phyloP scores from a whole-genome alignment of 2,888 invertebrate species.

The Dichetophora obliterata region DNA sequence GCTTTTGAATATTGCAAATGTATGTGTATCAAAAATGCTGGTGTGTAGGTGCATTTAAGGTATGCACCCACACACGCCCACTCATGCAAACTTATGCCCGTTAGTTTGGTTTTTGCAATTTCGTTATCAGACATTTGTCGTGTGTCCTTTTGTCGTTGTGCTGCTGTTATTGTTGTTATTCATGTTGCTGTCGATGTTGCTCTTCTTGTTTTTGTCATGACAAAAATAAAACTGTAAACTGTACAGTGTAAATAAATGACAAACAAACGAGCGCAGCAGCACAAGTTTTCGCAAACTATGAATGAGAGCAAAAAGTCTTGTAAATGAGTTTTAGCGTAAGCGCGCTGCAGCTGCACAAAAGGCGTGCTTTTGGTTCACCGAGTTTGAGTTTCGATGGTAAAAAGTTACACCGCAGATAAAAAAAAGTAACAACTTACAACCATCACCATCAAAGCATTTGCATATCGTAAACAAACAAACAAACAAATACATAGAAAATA shows the following conservation, averaged over 20 bases:
- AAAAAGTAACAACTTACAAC: background rate
- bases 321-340: background rate
- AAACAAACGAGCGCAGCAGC: background rate
- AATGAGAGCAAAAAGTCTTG: background rate
- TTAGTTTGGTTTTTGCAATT: background rate
- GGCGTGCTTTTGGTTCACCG: conserved; percentile 1
- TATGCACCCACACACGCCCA: background rate
- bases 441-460: background rate
- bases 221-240: background rate
- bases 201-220: conserved; percentile 4
- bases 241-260: conserved; percentile 1
- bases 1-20: no score
- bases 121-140: background rate
- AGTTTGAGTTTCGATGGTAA: background rate
- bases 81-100: background rate
- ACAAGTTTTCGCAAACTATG: background rate
- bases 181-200: background rate
- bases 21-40: no score
- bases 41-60: no score
- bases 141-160: background rate
- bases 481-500: background rate
- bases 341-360: no score
- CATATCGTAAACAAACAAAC: background rate
- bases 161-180: background rate
- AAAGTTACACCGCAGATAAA: background rate